Evolutionary conservation across 2,888 invertebrate genomes (phyloP), one percentile per base, ranked within the genome.

Genomic region (Lordiphosa fenestrarum): DNA sequence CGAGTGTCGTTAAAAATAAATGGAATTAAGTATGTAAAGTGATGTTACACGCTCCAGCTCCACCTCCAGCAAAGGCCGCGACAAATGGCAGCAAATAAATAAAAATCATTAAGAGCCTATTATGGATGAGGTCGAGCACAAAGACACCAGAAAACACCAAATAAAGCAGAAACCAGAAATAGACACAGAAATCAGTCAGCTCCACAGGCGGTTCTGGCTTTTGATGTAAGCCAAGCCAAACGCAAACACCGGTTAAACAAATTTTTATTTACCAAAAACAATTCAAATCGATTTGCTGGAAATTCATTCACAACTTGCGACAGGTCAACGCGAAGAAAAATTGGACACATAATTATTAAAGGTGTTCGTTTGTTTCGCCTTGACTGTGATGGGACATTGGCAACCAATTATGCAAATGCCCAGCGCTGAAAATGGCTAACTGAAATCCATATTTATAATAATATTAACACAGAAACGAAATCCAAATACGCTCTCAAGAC

Each of bases 321-420:
- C 63, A 59, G 54, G 56, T 57, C 49, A 81, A 73, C 64, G 67
- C 65, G 78, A 63, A 49, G 61, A 81, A 68, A 84, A 66, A 77
- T 76, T 81, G 57, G 63, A 67, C 21, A 66, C 60, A 78, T 78
- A 71, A 68, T 84, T 82, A 84, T 84, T 63, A 66, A 57, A 84
- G 78, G 78, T 77, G 74, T 44, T 44, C 62, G 30, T 9, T 30
- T 30, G 30, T 77, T 73, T 75, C 61, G 75, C 84, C 84, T 76
- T 76, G 75, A 76, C 73, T 81, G 70, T 25, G 63, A 54, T 66
- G 73, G 64, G 75, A 77, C 71, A 77, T 71, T 73, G 67, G 65
- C 64, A 61, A 50, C 71, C 80, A 84, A 84, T 84, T 77, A 84
- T 77, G 76, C 75, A 82, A 77, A 84, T 84, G 65, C 61, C 58